Base-by-base conservation (phyloP, 2,888 invertebrate genomes). In the Timandra comae region DNA sequence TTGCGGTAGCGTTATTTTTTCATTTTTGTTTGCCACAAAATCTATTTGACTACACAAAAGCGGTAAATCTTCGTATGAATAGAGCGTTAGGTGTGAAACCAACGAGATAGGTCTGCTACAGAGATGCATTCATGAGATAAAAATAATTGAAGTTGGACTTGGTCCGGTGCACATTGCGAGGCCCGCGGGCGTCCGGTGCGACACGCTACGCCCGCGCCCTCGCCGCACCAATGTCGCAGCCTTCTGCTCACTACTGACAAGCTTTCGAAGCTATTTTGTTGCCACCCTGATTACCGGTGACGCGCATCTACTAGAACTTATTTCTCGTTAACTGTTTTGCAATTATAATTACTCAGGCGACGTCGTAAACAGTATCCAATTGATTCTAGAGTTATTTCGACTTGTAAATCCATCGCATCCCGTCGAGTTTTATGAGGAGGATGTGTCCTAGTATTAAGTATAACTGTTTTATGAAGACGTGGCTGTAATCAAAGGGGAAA, bases 61-160 rank as follows among this genome's bases (percentile, higher is more conserved):
- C 42, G 45, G 49, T 59, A 56, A 51, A 52, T 39, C 43, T 42
- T 40, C 29, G 32, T 42, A 27, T 71, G 69, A 72, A 73, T 61
- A 54, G 63, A 38, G 38, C 38, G 47, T 49, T 47, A 67, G 63
- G 73, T 71, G 73, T 64, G 65, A 73, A 73, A 49, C 54, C 36
- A 38, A 40, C 43, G 55, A 71, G 72, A 72, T 68, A 68, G 58
- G 57, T 47, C 52, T 49, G 46, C 42, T 37, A 40, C 29, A 33
- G 62, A 71, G 72, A 74, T 72, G 67, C 67, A 68, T 69, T 69
- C 72, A 67, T 46, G 47, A 65, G 71, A 73, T 73, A 74, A 72
- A 63, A 70, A 71, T 68, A 72, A 74, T 70, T 75, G 56, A 65
- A 70, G 71, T 69, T 46, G 54, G 67, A 70, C 71, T 60, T 41